Percentiles rank a stretch among this genome's conserved stretches.
Conservation (phyloP, 23 tunicate genomes). For the Styela clava region DNA sequence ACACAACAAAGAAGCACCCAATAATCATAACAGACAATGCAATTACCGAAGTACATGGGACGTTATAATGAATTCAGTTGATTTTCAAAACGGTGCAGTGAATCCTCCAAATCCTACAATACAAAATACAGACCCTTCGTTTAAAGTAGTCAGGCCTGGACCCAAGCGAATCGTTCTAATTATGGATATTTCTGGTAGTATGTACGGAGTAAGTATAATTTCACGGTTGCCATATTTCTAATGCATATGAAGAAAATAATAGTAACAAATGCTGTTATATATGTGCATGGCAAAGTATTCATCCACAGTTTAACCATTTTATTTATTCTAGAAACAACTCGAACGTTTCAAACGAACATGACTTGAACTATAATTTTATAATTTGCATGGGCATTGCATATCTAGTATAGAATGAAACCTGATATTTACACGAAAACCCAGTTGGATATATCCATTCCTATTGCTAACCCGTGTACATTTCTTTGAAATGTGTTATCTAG, state of each 20-base stretch:
- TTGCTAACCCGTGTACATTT: too few species aligned
- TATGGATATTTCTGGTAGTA: conserved; percentile 51
- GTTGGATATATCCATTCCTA: too few species aligned
- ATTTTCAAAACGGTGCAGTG: conserved; percentile 25
- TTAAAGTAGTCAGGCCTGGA: conserved; percentile 11
- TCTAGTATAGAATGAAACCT: too few species aligned
- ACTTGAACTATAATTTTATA: too few species aligned
- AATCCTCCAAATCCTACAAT: conserved; percentile 17
- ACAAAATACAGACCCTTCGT: conserved; percentile 27
- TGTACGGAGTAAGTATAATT: conserved; percentile 43
- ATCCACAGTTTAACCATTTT: too few species aligned
- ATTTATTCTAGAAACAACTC: too few species aligned
- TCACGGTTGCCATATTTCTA: too few species aligned
- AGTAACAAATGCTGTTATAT: too few species aligned
- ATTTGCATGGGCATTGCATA: too few species aligned
- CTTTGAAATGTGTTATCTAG: not conserved
- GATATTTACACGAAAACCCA: too few species aligned
- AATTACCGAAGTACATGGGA: conserved; percentile 48
- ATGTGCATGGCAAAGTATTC: too few species aligned
- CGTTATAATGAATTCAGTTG: conserved; percentile 37
- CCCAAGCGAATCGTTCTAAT: conserved; percentile 36
- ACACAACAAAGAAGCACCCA: conserved; percentile 41
- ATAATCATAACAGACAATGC: conserved; percentile 32
- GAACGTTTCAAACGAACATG: too few species aligned
- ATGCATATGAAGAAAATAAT: not conserved